A percentile compares a stretch with the other conserved stretches of the same genome.
Conservation (phyloP, 2,888 invertebrate genomes). For the Drosophila neotestacea region DNA sequence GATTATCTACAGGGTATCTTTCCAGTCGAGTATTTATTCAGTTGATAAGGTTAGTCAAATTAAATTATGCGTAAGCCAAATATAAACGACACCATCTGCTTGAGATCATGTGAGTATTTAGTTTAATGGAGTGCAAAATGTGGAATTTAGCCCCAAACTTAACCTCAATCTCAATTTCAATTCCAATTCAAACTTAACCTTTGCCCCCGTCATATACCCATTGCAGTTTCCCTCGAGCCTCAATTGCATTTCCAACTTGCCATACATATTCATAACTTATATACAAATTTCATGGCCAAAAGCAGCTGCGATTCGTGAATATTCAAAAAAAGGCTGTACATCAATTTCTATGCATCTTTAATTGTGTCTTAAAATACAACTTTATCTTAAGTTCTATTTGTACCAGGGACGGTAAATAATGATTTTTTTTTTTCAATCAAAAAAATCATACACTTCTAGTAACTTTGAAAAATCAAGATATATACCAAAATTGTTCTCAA, state of each 20-base stretch:
- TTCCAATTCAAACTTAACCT: not conserved
- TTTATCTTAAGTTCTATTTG: no score
- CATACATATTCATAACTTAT: slow-evolving; percentile 1
- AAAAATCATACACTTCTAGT: no score
- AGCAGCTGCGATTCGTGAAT: slow-evolving; percentile 1
- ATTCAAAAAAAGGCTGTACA: not conserved
- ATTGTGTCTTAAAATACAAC: not conserved
- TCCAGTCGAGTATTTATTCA: not conserved
- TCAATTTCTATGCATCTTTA: not conserved
- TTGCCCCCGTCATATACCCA: not conserved
- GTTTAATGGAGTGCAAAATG: slow-evolving; percentile 50
- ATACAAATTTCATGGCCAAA: not conserved
- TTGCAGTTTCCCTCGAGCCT: not conserved
- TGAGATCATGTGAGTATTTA: slow-evolving; percentile 49
- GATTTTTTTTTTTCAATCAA: no score
- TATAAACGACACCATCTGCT: slow-evolving; percentile 41
- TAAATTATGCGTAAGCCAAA: slow-evolving; percentile 51
- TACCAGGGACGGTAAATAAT: no score
- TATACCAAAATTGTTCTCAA: no score
- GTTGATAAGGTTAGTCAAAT: slow-evolving; percentile 24
- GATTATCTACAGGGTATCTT: not conserved
- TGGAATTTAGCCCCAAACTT: slow-evolving; percentile 9
- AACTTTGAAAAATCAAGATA: no score
- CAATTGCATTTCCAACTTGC: not conserved
- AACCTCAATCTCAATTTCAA: not conserved